Conservation (phyloP, 2,888 invertebrate genomes). For the Ferdinandea cuprea region DNA sequence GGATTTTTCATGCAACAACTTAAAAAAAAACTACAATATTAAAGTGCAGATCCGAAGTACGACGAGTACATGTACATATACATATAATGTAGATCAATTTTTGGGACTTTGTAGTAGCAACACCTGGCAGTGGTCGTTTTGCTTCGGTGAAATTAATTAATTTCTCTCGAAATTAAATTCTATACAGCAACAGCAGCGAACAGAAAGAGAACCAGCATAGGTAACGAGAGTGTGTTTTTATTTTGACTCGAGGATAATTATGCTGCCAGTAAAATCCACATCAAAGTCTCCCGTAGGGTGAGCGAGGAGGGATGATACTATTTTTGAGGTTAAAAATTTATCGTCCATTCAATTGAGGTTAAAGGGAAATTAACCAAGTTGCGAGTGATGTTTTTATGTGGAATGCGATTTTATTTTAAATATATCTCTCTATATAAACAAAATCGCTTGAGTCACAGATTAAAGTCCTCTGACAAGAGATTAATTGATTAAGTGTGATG, state of each 20-base stretch:
- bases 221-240: not conserved
- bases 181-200: too few species aligned
- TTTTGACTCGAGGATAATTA: too few species aligned
- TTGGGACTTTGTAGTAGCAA: not conserved
- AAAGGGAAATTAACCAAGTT: not conserved
- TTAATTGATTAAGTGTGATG: not conserved
- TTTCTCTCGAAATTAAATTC: slow-evolving; percentile 14
- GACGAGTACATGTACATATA: too few species aligned
- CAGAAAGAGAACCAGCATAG: too few species aligned
- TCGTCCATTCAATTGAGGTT: slow-evolving; percentile 13
- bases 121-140: slow-evolving; percentile 36
- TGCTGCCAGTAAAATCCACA: slow-evolving; percentile 11
- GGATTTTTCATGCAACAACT: slow-evolving; percentile 32
- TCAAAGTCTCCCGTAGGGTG: slow-evolving; percentile 19
- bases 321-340: slow-evolving; percentile 10
- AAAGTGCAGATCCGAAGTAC: too few species aligned
- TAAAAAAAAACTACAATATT: slow-evolving; percentile 32
- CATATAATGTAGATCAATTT: slow-evolving; percentile 15
- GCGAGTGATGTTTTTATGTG: not conserved
- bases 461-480: not conserved
- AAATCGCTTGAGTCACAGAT: not conserved
- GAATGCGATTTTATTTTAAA: not conserved
- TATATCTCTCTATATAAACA: too few species aligned
- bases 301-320: slow-evolving; percentile 1
- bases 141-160: slow-evolving; percentile 34